These are phyloP conservation scores for Candoia aspera DNA, from an alignment of 2,113 vertebrate genomes.

Conservation along the genomic window DNA sequence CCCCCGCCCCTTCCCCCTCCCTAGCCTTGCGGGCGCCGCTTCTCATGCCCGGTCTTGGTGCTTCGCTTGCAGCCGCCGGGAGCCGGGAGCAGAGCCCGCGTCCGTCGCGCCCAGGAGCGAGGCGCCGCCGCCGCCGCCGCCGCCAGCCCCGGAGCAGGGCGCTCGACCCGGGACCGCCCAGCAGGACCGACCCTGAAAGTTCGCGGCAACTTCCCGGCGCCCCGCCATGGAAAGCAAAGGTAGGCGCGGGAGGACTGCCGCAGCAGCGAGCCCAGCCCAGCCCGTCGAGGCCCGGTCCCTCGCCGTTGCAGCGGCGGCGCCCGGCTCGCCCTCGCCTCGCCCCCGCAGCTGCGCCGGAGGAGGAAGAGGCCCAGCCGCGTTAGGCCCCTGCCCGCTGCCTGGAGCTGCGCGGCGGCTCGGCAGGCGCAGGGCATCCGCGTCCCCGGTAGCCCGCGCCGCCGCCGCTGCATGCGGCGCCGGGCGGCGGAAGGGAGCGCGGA, in stretches of 20 bases:
- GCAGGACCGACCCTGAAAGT: slow-evolving; percentile 65
- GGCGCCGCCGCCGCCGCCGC: slow-evolving; percentile 32
- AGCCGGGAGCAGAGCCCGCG: slow-evolving; percentile 65
- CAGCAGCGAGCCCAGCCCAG: slow-evolving; percentile 23
- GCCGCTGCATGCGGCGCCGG: not conserved
- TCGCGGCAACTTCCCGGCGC: slow-evolving; percentile 73
- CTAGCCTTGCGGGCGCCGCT: not conserved
- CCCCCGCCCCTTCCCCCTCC: not conserved
- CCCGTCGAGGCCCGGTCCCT: not conserved
- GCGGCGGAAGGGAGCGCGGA: not conserved
- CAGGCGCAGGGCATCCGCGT: not conserved
- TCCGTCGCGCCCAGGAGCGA: slow-evolving; percentile 65
- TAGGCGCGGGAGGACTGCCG: slow-evolving; percentile 73
- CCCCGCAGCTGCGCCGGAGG: slow-evolving; percentile 35
- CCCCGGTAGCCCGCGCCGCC: not conserved
- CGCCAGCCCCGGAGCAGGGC: not conserved
- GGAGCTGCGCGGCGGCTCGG: not conserved
- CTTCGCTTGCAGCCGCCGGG: slow-evolving; percentile 73
- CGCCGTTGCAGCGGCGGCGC: slow-evolving; percentile 68
- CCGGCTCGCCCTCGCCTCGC: not conserved
- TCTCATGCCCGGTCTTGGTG: slow-evolving; percentile 51
- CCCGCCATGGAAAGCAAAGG: slow-evolving; percentile 85
- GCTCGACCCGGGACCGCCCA: not conserved
- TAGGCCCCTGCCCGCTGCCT: not conserved
- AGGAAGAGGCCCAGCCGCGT: slow-evolving; percentile 44